Evolutionary conservation across 2,888 invertebrate species (phyloP), one percentile per base, ranked within the genome.

Genomic region (Drosophila aldrichi): DNA sequence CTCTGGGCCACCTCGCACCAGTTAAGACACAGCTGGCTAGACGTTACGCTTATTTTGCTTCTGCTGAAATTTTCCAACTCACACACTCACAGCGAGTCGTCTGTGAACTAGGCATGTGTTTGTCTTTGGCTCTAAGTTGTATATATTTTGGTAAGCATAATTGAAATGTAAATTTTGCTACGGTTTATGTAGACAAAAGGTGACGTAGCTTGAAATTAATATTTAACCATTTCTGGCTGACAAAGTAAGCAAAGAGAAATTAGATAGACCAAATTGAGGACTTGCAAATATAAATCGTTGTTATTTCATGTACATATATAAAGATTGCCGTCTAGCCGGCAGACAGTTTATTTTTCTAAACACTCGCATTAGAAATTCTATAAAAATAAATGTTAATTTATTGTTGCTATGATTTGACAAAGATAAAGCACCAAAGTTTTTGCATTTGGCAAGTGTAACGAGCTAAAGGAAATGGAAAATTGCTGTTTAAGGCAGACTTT

Each of bases 81-180:
- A n/a, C 40, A n/a, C n/a, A n/a, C 40, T n/a, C 38, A 16, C 16
- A 38, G 34, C 66, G 65, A 44, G 48, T 38, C 61, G 44, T 7
- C 22, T 44, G 44, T 44, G 44, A 44, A 44, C 22, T 22, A 22
- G 44, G 44, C 44, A 41, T 58, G 46, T 72, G 56, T 64, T 64
- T 74, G 60, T 55, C 67, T 70, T 74, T 32, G 20, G 60, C 46
- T 54, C 48, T 48, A 61, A 49, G 51, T 68, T 76, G 65, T 70
- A 49, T 70, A 68, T 55, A 62, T 59, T 71, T 71, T 52, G 70
- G 52, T 63, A 64, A 60, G 81, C 87, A 78, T 84, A 84, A 84
- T 88, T 84, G 83, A 84, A 84, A 84, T 84, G 87, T 86, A 84
- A 88, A 84, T 84, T 84, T 81, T 52, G 63, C 54, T 61, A 69